A percentile compares a stretch with the other conserved stretches of the same genome.
Conservation (phyloP, 2,113 vertebrate species). For the Microcebus lehilahytsara region DNA sequence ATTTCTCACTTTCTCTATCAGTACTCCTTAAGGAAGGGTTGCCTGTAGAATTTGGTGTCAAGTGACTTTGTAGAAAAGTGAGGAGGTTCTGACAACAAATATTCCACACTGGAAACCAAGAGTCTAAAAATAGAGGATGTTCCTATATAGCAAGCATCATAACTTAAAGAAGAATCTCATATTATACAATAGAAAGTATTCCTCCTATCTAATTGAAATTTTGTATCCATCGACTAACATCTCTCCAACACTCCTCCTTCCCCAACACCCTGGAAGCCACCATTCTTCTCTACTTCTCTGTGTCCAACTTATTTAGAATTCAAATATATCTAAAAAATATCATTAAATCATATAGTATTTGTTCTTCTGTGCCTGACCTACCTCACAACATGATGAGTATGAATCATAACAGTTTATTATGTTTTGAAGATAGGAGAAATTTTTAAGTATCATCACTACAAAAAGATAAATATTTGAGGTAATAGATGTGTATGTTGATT, state of each 20-base stretch:
- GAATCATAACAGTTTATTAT: neutral
- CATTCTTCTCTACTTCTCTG: neutral
- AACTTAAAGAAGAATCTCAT: neutral
- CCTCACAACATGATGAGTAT: neutral
- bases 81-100: neutral
- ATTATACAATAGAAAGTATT: neutral
- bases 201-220: neutral
- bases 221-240: neutral
- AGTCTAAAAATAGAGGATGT: neutral
- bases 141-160: neutral
- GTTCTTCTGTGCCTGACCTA: neutral
- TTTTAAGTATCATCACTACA: neutral
- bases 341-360: neutral
- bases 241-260: rapidly evolving
- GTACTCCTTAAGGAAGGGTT: neutral
- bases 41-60: neutral
- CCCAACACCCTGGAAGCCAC: neutral
- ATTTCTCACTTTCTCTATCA: neutral
- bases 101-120: neutral
- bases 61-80: neutral
- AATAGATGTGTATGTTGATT: neutral
- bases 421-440: neutral
- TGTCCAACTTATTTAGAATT: neutral
- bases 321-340: neutral
- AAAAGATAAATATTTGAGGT: neutral